phyloP scores from a whole-genome alignment of 2,888 invertebrate species.

The Drosophila lutescens region DNA sequence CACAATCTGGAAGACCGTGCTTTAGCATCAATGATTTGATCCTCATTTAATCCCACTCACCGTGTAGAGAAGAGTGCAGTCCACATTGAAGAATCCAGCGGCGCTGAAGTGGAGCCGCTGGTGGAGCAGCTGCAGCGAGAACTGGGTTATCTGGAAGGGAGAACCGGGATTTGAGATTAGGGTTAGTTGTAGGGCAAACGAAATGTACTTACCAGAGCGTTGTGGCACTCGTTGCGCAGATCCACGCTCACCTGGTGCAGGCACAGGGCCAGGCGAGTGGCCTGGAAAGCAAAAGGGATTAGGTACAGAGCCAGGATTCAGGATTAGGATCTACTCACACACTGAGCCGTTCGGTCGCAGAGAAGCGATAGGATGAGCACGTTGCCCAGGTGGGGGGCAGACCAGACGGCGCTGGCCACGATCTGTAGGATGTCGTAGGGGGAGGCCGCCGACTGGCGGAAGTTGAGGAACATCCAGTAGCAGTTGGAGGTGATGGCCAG shows the following conservation, averaged over 20 bases:
- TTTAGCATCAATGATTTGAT: background rate
- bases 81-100: constrained; percentile 85
- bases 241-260: constrained; percentile 84
- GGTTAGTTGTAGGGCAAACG: background rate
- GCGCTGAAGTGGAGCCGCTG: constrained; percentile 85
- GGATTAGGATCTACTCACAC: constrained; percentile 68
- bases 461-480: constrained; percentile 83
- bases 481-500: constrained; percentile 82
- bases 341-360: constrained; percentile 79
- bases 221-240: constrained; percentile 82
- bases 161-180: background rate
- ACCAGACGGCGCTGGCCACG: constrained; percentile 74
- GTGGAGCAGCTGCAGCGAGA: constrained; percentile 85
- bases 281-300: constrained; percentile 71
- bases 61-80: constrained; percentile 85
- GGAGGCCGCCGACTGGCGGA: constrained; percentile 66
- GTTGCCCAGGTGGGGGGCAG: constrained; percentile 81
- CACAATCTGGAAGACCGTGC: constrained; percentile 79
- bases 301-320: too few relatives aligned
- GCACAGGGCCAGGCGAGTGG: constrained; percentile 82
- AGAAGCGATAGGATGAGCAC: constrained; percentile 75
- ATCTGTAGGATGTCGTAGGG: constrained; percentile 67
- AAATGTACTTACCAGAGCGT: constrained; percentile 80
- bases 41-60: constrained; percentile 64
- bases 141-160: constrained; percentile 83